These are phyloP conservation scores for Trypoxylus dichotomus DNA, from an alignment of 1,140 invertebrate species.

Conservation along the genomic window DNA sequence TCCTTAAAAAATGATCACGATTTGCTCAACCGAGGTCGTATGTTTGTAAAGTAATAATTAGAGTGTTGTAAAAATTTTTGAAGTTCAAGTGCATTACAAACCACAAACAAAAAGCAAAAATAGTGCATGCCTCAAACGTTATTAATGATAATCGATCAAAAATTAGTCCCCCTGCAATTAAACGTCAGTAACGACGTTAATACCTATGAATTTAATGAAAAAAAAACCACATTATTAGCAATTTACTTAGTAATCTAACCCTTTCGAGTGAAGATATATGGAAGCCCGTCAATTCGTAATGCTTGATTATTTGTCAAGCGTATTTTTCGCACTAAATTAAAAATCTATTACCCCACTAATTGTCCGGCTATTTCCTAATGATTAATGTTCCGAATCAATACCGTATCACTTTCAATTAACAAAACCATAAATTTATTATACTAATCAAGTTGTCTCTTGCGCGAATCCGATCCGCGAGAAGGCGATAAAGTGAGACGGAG, in stretches of 20 bases:
- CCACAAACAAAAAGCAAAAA: no score
- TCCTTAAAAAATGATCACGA: no score
- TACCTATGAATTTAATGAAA: no score
- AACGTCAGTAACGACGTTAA: no score
- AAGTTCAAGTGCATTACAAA: neutral
- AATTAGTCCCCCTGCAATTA: no score
- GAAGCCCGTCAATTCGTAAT: neutral
- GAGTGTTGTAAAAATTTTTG: neutral
- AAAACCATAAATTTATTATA: conserved; percentile 3
- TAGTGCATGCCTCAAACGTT: no score
- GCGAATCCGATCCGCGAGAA: neutral
- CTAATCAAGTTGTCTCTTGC: conserved; percentile 7
- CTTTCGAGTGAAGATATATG: no score
- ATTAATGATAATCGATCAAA: no score
- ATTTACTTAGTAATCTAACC: no score
- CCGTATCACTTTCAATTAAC: conserved; percentile 10
- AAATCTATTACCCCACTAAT: neutral
- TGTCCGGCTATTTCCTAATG: neutral
- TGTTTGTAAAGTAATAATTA: no score
- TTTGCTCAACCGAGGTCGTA: no score
- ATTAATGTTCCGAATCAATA: conserved; percentile 11
- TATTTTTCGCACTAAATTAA: conserved; percentile 14
- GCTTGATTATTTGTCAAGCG: neutral
- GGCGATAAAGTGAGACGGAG: neutral
- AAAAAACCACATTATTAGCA: no score